Conservation (phyloP, 2,888 invertebrate genomes). For the Bombyx huttoni region DNA sequence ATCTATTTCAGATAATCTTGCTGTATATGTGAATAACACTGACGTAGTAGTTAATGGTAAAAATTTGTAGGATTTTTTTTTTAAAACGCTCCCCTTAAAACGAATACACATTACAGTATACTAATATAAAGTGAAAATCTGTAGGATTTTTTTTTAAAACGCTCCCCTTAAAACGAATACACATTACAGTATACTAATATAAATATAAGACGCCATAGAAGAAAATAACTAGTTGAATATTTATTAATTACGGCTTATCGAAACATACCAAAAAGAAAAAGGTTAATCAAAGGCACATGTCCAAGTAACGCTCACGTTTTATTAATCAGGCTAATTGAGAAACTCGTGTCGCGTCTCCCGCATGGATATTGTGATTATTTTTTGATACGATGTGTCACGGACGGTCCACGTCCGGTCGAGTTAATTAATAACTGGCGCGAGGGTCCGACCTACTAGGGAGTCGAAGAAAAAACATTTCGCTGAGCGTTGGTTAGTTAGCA, state of each 20-base stretch:
- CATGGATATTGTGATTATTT: slow-evolving; percentile 26
- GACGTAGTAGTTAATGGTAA: not conserved
- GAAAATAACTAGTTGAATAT: not conserved
- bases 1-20: slow-evolving; percentile 5
- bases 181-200: too few relatives aligned
- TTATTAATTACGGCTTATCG: not conserved
- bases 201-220: not conserved
- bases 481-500: slow-evolving; percentile 51
- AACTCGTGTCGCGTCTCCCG: slow-evolving; percentile 17
- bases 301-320: slow-evolving; percentile 1
- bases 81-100: too few relatives aligned
- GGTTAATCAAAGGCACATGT: not conserved
- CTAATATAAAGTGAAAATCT: too few relatives aligned
- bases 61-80: too few relatives aligned
- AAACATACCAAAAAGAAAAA: not conserved
- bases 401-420: slow-evolving; percentile 31
- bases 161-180: too few relatives aligned
- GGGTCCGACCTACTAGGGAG: slow-evolving; percentile 23
- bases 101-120: too few relatives aligned
- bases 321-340: slow-evolving; percentile 13
- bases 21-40: not conserved
- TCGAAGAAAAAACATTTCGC: slow-evolving; percentile 44
- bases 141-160: too few relatives aligned
- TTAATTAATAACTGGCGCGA: slow-evolving; percentile 55
- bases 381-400: slow-evolving; percentile 33